Evolutionary conservation across 2,888 invertebrate species (phyloP), one percentile per base, ranked within the genome.

Genomic region (Diachrysia chrysitis): DNA sequence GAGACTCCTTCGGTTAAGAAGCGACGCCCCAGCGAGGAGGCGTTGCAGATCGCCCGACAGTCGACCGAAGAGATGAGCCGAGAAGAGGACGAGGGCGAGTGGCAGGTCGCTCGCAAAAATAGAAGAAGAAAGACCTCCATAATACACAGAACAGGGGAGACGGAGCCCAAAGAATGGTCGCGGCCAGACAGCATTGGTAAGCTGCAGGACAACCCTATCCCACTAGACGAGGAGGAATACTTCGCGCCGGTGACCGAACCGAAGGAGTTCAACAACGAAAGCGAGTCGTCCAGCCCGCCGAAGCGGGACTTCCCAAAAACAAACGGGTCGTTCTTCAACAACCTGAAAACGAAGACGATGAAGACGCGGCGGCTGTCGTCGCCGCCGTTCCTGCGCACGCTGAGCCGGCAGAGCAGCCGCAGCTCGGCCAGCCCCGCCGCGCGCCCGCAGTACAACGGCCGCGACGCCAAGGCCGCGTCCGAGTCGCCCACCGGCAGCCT

Each of bases 21-120:
- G 70, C 96, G 97, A 32, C 93, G 98, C 58, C 98, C 98, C 0
- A 98, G 98, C 84, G 98, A 98, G 82, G 97, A 97, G 84, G 97
- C 96, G 0, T 91, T 97, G 85, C 95, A 95, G 70, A 96, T 96
- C 69, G 94, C 95, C 0, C 96, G 96, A 23, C 96, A 96, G 23
- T 96, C 96, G 63, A 90, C 95, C 37, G 96, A 97, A 58, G 92
- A 96, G 25, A 88, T 95, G 67, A 80, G 70, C 21, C 96, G 96
- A 63, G 95, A 95, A 0, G 91, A 91, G 10, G 91, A 92, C 4
- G 91, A 90, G 48, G 96, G 86, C 58, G 95, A 95, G 82, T 96
- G 89, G 96, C 95, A 86, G 73, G 87, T 90, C 25, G 94, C 92
- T 66, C 93, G 90, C 25, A 95, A 93, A 83, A 96, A 95, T 79